Conservation (phyloP, 2,888 invertebrate species). For the Perdita meconis region DNA sequence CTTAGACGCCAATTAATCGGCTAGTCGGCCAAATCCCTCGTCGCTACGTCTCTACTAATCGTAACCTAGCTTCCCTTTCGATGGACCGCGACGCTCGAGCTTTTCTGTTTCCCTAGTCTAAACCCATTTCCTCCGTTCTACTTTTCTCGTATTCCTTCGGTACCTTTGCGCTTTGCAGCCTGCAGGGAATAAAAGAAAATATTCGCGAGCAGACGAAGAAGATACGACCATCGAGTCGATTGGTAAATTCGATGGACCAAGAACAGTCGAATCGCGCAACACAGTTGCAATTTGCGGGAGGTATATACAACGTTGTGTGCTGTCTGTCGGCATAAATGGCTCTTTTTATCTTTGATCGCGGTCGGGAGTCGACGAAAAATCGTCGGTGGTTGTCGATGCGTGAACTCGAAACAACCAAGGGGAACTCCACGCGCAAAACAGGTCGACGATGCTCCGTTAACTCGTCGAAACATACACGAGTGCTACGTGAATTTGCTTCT, state of each 20-base stretch:
- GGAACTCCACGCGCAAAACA: slow-evolving; percentile 32
- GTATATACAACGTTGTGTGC: slow-evolving; percentile 23
- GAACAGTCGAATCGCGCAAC: slow-evolving; percentile 15
- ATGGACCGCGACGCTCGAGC: no score
- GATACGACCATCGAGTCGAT: background rate
- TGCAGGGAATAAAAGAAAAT: no score
- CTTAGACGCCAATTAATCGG: no score
- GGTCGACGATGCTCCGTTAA: slow-evolving; percentile 44
- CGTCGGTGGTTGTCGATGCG: slow-evolving; percentile 48
- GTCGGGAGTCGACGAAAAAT: slow-evolving; percentile 42
- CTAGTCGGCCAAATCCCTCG: no score
- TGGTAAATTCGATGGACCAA: background rate
- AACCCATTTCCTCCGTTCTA: no score
- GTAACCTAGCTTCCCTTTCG: no score
- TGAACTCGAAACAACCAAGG: slow-evolving; percentile 41
- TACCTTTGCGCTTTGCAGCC: no score
- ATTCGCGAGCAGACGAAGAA: no score
- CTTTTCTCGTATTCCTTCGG: no score
- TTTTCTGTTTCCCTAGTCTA: no score
- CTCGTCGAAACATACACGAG: slow-evolving; percentile 31
- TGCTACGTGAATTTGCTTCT: slow-evolving; percentile 43
- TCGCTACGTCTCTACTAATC: no score
- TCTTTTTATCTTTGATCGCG: slow-evolving; percentile 43
- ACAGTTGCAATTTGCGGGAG: slow-evolving; percentile 12
- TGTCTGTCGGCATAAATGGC: slow-evolving; percentile 24